Base-by-base conservation (phyloP, 1,140 invertebrate genomes). In the Armadillidium nasatum region DNA sequence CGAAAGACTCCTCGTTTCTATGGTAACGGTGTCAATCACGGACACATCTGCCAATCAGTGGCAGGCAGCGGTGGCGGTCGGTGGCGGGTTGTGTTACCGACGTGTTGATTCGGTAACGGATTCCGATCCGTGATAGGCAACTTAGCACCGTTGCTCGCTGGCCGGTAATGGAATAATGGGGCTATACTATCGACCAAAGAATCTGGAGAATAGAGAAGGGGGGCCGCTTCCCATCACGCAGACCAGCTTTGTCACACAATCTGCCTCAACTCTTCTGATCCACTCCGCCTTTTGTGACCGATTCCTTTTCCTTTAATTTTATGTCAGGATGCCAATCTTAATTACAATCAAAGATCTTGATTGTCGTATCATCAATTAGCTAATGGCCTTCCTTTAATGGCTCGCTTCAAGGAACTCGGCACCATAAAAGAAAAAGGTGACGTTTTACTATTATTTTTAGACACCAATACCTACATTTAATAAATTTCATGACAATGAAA, bases 91-190 rank as follows among this genome's bases (percentile, higher is more conserved):
- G 77, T 76, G 76, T 78, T 80, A 77, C 76, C 76, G 74, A 75
- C 76, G 75, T 80, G 79, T 80, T 80, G 79, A 80, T 80, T 80
- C 79, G 79, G 79, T 80, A 80, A 80, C 79, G 72, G 79, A 80
- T 71, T 72, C 77, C 72, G 67, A 74, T 72, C 76, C 74, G 74
- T 80, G 74, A 78, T 76, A 80, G 75, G 77, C 79, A 74, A 76
- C 74, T 78, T 77, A 80, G 79, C 76, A 76, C 79, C 79, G 77
- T 76, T 76, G 69, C 75, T 73, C 77, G 74, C 74, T 74, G 71
- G 60, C 73, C 77, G 75, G 74, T 80, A 80, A 80, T 80, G 77
- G 74, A 80, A 80, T 80, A 80, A 80, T 78, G 79, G 79, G 79
- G 79, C 60, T 74, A 75, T 44, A 13, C 74, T 78, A 80, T 80